Evolutionary conservation across 2,888 invertebrate species (phyloP).

Genomic region (Carabus problematicus): DNA sequence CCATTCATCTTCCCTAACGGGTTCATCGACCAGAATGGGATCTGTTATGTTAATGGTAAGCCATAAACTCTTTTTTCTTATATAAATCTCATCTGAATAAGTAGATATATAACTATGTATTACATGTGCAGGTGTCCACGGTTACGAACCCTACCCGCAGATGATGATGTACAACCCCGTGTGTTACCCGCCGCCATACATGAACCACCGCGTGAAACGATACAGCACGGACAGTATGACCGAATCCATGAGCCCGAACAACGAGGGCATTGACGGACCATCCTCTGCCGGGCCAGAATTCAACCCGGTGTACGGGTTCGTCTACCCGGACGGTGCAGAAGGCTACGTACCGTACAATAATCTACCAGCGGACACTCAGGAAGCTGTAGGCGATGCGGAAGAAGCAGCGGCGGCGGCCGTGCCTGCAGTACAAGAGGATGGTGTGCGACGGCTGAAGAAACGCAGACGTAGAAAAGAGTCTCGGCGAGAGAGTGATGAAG

Average conservation of each 20-base stretch:
- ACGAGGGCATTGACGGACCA: conserved; percentile 50
- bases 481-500: too few relatives aligned
- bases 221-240: conserved; percentile 58
- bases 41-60: conserved; percentile 62
- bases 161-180: conserved; percentile 52
- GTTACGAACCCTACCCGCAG: conserved; percentile 57
- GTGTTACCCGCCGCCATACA: conserved; percentile 50
- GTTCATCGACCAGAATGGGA: conserved; percentile 62
- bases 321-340: too few relatives aligned
- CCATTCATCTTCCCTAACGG: conserved; percentile 59
- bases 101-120: too few relatives aligned
- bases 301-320: not conserved
- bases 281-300: not conserved
- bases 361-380: too few relatives aligned
- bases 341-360: too few relatives aligned
- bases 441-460: conserved; percentile 12
- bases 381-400: too few relatives aligned
- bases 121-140: conserved; percentile 48
- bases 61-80: too few relatives aligned
- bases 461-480: conserved; percentile 30
- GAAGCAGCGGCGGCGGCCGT: too few relatives aligned
- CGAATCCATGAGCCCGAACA: conserved; percentile 58
- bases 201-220: conserved; percentile 53
- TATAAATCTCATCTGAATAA: too few relatives aligned
- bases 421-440: not conserved